Base-by-base conservation (phyloP, 2,113 vertebrate genomes). In the Pipa parva region DNA sequence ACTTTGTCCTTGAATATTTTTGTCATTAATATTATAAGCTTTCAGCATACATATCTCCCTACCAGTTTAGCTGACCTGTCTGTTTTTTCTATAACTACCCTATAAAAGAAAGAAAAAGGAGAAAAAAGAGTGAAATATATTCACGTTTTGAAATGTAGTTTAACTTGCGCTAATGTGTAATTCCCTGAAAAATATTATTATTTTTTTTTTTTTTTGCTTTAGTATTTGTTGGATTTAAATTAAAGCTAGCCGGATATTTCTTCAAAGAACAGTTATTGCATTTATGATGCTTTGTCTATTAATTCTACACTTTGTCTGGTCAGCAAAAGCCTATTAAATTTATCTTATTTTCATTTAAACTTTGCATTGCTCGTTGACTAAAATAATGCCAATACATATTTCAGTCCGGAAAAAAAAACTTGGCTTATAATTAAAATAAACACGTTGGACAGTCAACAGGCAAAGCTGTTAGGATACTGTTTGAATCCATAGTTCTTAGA, bases 21-120 rank as follows among this genome's bases (percentile, higher is more conserved):
- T 15, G 22, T 68, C 77, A 78, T 76, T 77, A 79, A 71, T 75
- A 76, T 73, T 54, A 4, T 21, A 71, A 29, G 63, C 75, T 78
- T 78, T 63, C 63, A 46, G 63, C 75, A 75, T 79, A 66, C 74
- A 66, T 64, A 75, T 75, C 36, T 73, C 66, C 3, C 73, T 66
- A n/a, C n/a, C n/a, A n/a, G 54, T 25, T 56, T 56, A 72, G 45
- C 29, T 76, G 72, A 73, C 59, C 65, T 57, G 73, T 74, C 51
- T 74, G 0, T 49, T 76, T 81, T 45, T 66, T 72, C 50, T 42
- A 31, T 36, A 71, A 15, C 22, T 81, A 29, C 25, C 74, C 77
- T 77, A 73, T 78, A 78, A 71, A 72, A 71, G 62, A n/a, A n/a
- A n/a, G n/a, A n/a, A n/a, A n/a, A n/a, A n/a, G n/a, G n/a, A n/a